A percentile compares a stretch with the other conserved stretches of the same genome.
These are phyloP conservation scores for Pelmatolapia mariae DNA, from an alignment of 2,113 vertebrate species.

Conservation along the genomic window DNA sequence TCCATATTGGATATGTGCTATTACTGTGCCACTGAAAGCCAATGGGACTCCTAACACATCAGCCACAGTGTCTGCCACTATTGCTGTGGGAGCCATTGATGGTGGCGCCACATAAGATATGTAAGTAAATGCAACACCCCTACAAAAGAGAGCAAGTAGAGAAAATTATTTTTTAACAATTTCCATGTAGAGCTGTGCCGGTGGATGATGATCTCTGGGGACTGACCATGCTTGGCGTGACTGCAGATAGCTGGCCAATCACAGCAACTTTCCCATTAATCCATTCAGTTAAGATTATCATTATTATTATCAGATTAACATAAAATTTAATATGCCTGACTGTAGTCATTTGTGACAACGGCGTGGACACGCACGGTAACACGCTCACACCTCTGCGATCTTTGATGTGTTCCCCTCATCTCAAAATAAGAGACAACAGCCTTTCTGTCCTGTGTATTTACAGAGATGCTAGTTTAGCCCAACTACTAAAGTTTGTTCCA, in stretches of 20 bases:
- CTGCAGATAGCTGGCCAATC: not conserved
- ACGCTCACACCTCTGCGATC: not conserved
- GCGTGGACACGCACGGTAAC: fast-evolving
- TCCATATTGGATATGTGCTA: constrained; percentile 46
- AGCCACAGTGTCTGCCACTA: not conserved
- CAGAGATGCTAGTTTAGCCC: not conserved
- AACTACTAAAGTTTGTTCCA: not conserved
- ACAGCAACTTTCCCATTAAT: not conserved
- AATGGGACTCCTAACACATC: constrained; percentile 27
- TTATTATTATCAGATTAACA: not conserved
- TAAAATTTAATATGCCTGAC: not conserved
- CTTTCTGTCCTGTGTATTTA: not conserved
- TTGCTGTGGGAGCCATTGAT: not conserved
- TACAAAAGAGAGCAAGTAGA: not conserved
- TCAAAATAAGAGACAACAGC: not conserved
- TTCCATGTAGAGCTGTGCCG: not conserved
- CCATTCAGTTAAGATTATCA: not conserved
- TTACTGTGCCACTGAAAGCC: constrained; percentile 40
- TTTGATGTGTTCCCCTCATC: not conserved
- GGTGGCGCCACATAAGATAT: not conserved
- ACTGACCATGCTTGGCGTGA: not conserved
- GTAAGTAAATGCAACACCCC: not conserved
- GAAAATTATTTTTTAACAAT: not conserved
- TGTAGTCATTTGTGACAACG: not conserved
- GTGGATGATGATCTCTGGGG: not conserved